These are phyloP conservation scores for Hedya salicella DNA, from an alignment of 2,888 invertebrate species.

Conservation along the genomic window DNA sequence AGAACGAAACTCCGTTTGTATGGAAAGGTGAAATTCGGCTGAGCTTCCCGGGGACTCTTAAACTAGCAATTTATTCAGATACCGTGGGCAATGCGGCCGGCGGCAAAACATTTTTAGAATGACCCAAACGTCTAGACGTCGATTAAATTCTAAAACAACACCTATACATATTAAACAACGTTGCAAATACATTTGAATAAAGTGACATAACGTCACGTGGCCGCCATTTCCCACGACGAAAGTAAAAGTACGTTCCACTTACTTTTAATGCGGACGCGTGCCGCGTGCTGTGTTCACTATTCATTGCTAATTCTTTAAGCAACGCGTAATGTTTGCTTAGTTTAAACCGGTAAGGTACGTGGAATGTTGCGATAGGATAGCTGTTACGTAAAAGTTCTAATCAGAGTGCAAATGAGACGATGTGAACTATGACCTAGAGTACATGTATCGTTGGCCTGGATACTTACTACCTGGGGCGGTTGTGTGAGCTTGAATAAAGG, in stretches of 20 bases:
- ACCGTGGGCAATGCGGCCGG: neutral
- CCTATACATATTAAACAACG: constrained; percentile 19
- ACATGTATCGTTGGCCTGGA: constrained; percentile 43
- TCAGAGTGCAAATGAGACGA: constrained; percentile 47
- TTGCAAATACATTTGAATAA: constrained; percentile 43
- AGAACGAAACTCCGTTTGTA: no score
- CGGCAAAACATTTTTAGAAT: constrained; percentile 12
- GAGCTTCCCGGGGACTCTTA: no score
- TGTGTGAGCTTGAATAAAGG: constrained; percentile 6
- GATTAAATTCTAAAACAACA: constrained; percentile 16
- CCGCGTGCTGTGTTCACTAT: constrained; percentile 2
- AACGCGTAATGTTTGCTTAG: constrained; percentile 9
- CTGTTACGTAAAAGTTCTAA: constrained; percentile 32
- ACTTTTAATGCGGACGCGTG: constrained; percentile 24
- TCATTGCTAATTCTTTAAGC: constrained; percentile 15
- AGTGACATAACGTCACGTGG: constrained; percentile 36
- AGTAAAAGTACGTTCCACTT: constrained; percentile 47
- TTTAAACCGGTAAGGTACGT: constrained; percentile 13
- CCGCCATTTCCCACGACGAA: constrained; percentile 45
- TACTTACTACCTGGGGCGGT: neutral
- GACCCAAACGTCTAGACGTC: neutral
- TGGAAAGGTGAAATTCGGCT: no score
- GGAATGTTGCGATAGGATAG: constrained; percentile 26
- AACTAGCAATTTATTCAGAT: neutral
- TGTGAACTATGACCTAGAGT: constrained; percentile 56